A percentile compares a stretch with the other conserved stretches of the same genome.
phyloP scores from a whole-genome alignment of 2,797 vertebrate genomes.

The Hypotaenidia philippensis region DNA sequence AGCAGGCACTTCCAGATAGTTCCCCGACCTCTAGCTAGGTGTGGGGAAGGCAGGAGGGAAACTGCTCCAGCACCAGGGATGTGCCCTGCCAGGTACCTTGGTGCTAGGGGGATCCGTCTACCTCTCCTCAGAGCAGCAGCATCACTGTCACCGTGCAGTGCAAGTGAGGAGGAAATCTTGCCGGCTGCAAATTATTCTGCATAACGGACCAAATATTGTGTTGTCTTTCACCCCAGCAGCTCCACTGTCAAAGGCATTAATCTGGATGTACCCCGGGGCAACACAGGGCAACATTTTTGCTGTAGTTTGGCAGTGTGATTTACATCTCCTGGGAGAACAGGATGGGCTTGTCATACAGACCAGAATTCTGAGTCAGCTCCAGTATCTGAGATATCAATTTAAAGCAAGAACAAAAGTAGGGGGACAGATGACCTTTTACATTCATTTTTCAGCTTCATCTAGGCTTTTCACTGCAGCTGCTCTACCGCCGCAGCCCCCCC shows the following conservation, averaged over 20 bases:
- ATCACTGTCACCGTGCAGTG: neutral
- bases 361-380: conserved; percentile 37
- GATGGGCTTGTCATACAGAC: conserved; percentile 23
- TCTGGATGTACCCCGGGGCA: neutral
- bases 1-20: neutral
- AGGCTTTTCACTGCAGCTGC: neutral
- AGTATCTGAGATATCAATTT: conserved; percentile 33
- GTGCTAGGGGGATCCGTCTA: neutral
- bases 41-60: neutral
- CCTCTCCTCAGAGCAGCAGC: neutral
- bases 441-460: conserved; percentile 22
- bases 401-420: conserved; percentile 38
- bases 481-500: neutral
- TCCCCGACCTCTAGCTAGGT: neutral
- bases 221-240: conserved; percentile 24
- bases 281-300: neutral
- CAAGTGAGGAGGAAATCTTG: neutral
- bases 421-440: conserved; percentile 58
- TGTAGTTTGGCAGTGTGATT: conserved; percentile 7
- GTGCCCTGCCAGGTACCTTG: neutral
- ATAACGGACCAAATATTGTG: conserved; percentile 22
- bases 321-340: conserved; percentile 50
- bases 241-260: conserved; percentile 30
- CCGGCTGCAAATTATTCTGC: conserved; percentile 12
- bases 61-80: fast-evolving